Conservation (phyloP, 2,113 vertebrate genomes). For the Thalassoma bifasciatum region DNA sequence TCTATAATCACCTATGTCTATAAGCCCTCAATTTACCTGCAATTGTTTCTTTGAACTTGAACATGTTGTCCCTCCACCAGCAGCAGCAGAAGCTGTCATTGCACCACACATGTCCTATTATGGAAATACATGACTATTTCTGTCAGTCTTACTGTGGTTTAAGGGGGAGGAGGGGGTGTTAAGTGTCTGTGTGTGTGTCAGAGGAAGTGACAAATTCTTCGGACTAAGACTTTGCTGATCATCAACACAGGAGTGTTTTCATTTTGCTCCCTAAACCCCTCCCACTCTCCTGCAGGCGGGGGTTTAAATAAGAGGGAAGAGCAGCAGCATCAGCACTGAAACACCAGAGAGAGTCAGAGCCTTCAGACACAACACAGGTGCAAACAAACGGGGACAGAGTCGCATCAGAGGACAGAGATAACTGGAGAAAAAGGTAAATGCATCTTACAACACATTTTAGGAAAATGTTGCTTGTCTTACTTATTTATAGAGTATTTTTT, state of each 20-base stretch:
- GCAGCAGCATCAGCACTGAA: slow-evolving; percentile 7
- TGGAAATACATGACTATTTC: not conserved
- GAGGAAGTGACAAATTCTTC: slow-evolving; percentile 53
- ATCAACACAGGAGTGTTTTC: slow-evolving; percentile 17
- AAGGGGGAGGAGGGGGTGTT: not conserved
- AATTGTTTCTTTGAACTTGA: not conserved
- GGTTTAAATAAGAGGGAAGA: slow-evolving; percentile 43
- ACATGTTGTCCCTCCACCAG: not conserved
- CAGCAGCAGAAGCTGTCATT: not conserved
- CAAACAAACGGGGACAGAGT: not conserved
- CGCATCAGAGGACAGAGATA: slow-evolving; percentile 4
- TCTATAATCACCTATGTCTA: too few species aligned
- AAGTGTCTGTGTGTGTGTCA: slow-evolving; percentile 33
- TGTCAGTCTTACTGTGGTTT: not conserved
- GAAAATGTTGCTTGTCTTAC: not conserved
- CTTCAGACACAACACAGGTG: not conserved
- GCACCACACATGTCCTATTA: slow-evolving; percentile 46
- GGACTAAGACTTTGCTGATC: slow-evolving; percentile 1
- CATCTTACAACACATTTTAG: slow-evolving; percentile 13
- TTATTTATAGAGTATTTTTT: not conserved
- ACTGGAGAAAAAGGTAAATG: slow-evolving; percentile 54
- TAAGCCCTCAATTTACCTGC: not conserved
- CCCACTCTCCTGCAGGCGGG: slow-evolving; percentile 36
- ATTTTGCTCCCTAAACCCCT: slow-evolving; percentile 19
- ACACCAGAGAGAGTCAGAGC: slow-evolving; percentile 2